Evolutionary conservation across 1,140 invertebrate genomes (phyloP), one percentile per base, ranked within the genome.

Genomic region (Acromyrmex heyeri): DNA sequence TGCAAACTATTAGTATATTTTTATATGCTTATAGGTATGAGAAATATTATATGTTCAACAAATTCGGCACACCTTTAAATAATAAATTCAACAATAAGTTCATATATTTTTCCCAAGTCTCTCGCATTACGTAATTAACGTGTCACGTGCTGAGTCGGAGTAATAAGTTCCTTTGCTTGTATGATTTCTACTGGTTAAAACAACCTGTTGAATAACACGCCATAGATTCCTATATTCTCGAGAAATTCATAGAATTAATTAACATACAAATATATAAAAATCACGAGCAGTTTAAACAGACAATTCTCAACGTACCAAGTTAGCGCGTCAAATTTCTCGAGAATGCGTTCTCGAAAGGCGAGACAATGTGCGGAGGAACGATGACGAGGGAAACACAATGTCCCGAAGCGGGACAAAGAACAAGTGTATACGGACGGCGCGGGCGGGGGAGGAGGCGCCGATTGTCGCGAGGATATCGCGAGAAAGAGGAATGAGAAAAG

Each of bases 361-460:
- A 38, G 34, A 73, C 48, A 7, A 10, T 2, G n/a, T 50, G 12
- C 10, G 4, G 18, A n/a, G 61, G 27, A 34, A 34, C 61, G 30
- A 34, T 14, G 34, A 24, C 21, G 21, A 77, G 76, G 34, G 50
- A 57, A 44, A 70, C 30, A 69, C 64, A 70, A 81, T 59, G 48
- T 81, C 64, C 48, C 50, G 65, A 1, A 67, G 61, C 48, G 64
- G 64, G 77, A 81, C 64, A n/a, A 81, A 81, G 64, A 55, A n/a
- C n/a, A 14, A 16, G 38, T 44, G 38, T 44, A 61, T 7, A 16
- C 21, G 21, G 6, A 24, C 12, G 6, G 27, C 4, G 59, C 44
- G 38, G 24, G 38, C 8, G 59, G 61, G 18, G 18, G 55, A 70
- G n/a, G 53, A n/a, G 18, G 24, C 0, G 1, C 18, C 50, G 53